phyloP scores from a whole-genome alignment of 2,797 vertebrate species.

The Gadopsis bispinosus region DNA sequence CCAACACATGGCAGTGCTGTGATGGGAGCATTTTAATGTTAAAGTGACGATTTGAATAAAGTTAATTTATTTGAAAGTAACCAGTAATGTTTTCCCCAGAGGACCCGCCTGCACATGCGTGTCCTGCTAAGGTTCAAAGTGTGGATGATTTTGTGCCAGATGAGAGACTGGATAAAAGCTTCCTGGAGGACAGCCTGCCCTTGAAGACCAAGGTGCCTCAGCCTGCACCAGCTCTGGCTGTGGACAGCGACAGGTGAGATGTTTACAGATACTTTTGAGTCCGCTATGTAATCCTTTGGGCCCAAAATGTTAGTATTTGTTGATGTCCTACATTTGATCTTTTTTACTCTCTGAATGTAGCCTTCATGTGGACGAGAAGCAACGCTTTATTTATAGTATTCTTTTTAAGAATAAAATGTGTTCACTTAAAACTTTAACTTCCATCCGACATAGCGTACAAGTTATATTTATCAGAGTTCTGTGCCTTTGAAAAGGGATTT shows the following conservation, averaged over 20 bases:
- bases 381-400: neutral
- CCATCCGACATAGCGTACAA: neutral
- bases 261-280: neutral
- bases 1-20: conserved; percentile 2
- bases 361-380: neutral
- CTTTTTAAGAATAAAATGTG: neutral
- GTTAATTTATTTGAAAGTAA: neutral
- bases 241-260: conserved; percentile 92
- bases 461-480: neutral
- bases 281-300: neutral
- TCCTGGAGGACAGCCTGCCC: conserved; percentile 89
- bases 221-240: neutral
- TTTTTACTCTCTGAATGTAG: neutral
- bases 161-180: conserved; percentile 92
- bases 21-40: neutral
- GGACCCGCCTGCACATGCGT: conserved; percentile 71
- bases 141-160: conserved; percentile 96
- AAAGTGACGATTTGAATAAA: neutral
- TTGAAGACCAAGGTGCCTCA: conserved; percentile 74
- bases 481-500: neutral
- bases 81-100: conserved; percentile 61
- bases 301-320: neutral
- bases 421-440: neutral
- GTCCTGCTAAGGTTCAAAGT: conserved; percentile 82
- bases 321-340: neutral